Evolutionary conservation across 2,888 invertebrate species (phyloP), one percentile per base, ranked within the genome.

Genomic region (Euproctis similis): DNA sequence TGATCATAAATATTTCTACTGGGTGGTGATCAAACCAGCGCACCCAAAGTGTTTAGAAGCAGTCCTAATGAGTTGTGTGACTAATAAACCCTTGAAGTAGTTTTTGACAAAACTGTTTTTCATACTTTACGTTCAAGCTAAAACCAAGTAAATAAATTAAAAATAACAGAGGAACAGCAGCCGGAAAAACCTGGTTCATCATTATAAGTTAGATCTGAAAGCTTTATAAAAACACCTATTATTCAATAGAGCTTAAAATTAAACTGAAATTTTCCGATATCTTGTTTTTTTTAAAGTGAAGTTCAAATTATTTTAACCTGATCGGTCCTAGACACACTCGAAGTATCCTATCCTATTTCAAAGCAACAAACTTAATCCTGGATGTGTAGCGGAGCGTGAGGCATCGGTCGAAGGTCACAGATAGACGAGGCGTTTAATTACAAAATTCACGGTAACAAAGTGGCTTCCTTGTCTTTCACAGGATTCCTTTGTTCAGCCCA

Each of bases 401-500:
- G 53, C 57, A 49, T 48, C 57, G 64, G 65, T 58, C 71, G 62
- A 72, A 80, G 78, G 76, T 71, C 68, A 69, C 72, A 72, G 77
- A 81, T 75, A 81, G 71, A 75, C 75, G 69, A 71, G 70, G 75
- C 78, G 73, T 78, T 82, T 81, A 82, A 82, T 82, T 81, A 81
- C 81, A 61, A 66, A 74, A 73, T 74, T 80, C 73, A 74, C 65
- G 64, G 75, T 66, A 68, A 69, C 70, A 64, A 59, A 66, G 63
- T 65, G 82, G 82, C 77, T 82, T 82, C 75, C 71, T 61, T 53
- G 66, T 67, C 70, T 69, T 78, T 75, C 64, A 70, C 60, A 59
- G 81, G 77, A 78, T 82, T 81, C 78, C 61, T 63, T 35, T 42
- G 11, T 30, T 30, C 8, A 11, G 25, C 5, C 1, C 6, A 6